Evolutionary conservation across 1,140 invertebrate genomes (phyloP).

Genomic region (Cydia strobilella): DNA sequence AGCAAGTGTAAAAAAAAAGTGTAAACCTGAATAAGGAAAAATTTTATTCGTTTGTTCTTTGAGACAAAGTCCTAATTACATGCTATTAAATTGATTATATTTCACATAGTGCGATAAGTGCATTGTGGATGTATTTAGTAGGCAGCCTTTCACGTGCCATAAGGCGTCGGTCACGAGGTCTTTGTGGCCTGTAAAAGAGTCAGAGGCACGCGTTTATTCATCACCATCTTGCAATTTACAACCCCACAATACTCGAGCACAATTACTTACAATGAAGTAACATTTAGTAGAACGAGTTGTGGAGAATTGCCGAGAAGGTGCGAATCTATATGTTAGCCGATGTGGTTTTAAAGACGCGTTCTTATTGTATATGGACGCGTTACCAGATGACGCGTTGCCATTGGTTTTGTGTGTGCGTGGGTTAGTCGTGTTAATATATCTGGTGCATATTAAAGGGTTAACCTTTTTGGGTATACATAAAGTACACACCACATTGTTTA

Average conservation of each 20-base stretch:
- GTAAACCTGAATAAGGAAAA: not conserved
- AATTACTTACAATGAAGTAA: conserved; percentile 39
- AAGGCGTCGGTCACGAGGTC: conserved; percentile 49
- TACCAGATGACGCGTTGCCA: conserved; percentile 18
- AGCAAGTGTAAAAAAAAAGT: not conserved
- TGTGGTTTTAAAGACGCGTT: conserved; percentile 6
- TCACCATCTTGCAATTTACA: conserved; percentile 8
- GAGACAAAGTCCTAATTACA: conserved; percentile 6
- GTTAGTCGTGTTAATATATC: conserved; percentile 5
- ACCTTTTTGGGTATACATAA: not conserved
- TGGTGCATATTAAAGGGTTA: not conserved
- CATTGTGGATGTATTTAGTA: conserved; percentile 27
- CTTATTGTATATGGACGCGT: not conserved
- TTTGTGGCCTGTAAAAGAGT: conserved; percentile 39
- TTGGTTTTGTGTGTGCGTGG: not conserved
- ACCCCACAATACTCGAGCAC: conserved; percentile 7
- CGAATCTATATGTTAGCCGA: conserved; percentile 1
- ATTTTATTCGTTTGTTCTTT: not conserved
- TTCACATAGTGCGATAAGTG: conserved; percentile 29
- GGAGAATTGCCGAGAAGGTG: not conserved
- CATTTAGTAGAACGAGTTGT: conserved; percentile 26
- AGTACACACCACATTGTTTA: too few species aligned
- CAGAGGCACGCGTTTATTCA: conserved; percentile 13
- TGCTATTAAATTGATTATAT: conserved; percentile 39
- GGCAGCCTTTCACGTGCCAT: conserved; percentile 38